Evolutionary conservation across 2,888 invertebrate species (phyloP), one percentile per base, ranked within the genome.

Genomic region (Chromoteleia sp.): DNA sequence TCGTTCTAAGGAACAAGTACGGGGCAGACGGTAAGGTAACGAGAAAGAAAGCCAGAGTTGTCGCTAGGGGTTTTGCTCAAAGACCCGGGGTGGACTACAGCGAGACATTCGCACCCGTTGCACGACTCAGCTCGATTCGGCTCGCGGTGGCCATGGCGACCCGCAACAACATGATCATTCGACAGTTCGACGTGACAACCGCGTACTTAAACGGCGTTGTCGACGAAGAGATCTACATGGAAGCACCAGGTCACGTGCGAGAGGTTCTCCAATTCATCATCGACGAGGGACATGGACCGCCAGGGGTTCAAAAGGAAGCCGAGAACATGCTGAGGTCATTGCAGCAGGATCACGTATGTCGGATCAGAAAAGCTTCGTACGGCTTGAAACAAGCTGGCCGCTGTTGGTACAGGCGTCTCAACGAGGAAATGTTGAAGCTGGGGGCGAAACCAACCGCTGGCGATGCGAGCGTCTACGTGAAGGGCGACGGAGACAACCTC

Each of bases 161-260:
- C 10, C 33, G 10, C 7, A 1, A 1, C 1, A 8, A 8, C 5
- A 33, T 33, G 33, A 33, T 6, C 2, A 33, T 33, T 8, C 33
- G 10, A 6, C 33, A 33, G 7, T 8, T 33, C 33, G 33, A 33
- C 8, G 33, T 33, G 8, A 33, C 33, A 1, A 33, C 33, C 1
- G 33, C 33, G 7, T 59, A 77, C 25, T 17, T 77, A 29, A 77
- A 77, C n/a, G 77, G 77, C 6, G 2, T 8, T 21, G 21, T 48
- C 12, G 15, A 50, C 21, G 45, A 48, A n/a, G 12, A 48, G 21
- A 48, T 48, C 2, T 48, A 3, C 7, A 54, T 54, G 54, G 33
- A 54, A 17, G 33, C n/a, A 4, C 54, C 54, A 5, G 8, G 3
- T 6, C n/a, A 30, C 14, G 14, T 21, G 5, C 15, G 14, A 29